phyloP scores from a whole-genome alignment of 2,888 invertebrate genomes.

The Epistrophe grossulariae region DNA sequence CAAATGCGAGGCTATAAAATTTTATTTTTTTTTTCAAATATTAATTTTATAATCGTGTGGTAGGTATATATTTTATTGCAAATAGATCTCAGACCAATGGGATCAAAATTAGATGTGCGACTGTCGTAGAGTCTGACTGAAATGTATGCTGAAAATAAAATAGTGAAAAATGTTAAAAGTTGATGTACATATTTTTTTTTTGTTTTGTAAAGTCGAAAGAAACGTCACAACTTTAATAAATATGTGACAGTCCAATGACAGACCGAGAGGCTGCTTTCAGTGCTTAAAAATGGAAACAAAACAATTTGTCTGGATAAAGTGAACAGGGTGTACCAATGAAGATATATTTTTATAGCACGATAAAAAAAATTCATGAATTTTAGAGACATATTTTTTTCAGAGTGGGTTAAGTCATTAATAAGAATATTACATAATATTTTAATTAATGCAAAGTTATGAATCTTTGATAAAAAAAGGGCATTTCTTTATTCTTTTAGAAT shows the following conservation, averaged over 20 bases:
- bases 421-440: too few species aligned
- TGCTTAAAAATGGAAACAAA: slow-evolving; percentile 22
- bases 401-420: too few species aligned
- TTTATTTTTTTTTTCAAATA: slow-evolving; percentile 21
- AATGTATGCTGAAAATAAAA: slow-evolving; percentile 21
- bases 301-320: slow-evolving; percentile 29
- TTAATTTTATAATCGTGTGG: slow-evolving; percentile 3
- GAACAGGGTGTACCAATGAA: slow-evolving; percentile 16
- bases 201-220: slow-evolving; percentile 11
- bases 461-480: too few species aligned
- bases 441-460: too few species aligned
- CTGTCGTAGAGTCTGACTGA: slow-evolving; percentile 23
- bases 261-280: slow-evolving; percentile 28
- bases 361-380: neutral
- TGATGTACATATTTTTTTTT: slow-evolving; percentile 40
- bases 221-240: slow-evolving; percentile 14
- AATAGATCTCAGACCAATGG: slow-evolving; percentile 14
- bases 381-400: too few species aligned
- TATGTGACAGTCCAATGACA: slow-evolving; percentile 33
- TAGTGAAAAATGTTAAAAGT: slow-evolving; percentile 21
- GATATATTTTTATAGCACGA: neutral
- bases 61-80: slow-evolving; percentile 23
- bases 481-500: too few species aligned
- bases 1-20: neutral
- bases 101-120: slow-evolving; percentile 36